These are phyloP conservation scores for Chloroclystis v-ata DNA, from an alignment of 2,888 invertebrate species.

Conservation along the genomic window DNA sequence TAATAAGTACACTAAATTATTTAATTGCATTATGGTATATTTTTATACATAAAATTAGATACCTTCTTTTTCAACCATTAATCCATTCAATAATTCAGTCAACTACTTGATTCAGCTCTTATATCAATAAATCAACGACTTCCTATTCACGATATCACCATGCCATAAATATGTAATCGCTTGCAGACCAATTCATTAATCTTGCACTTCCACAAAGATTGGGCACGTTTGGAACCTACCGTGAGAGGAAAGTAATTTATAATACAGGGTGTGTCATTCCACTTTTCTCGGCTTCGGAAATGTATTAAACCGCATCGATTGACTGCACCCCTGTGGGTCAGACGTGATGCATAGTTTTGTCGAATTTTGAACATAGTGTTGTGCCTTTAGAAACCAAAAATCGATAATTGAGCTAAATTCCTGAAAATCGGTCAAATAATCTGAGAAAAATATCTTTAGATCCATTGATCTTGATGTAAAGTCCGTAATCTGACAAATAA, in stretches of 20 bases:
- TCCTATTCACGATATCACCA: constrained; percentile 7
- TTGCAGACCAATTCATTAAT: constrained; percentile 30
- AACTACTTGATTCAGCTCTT: neutral
- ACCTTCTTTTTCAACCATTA: no score
- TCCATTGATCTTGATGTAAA: no score
- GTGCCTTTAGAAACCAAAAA: neutral
- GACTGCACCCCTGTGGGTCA: constrained; percentile 54
- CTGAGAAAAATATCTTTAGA: no score
- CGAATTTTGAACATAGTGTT: constrained; percentile 11
- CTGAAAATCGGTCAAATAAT: no score
- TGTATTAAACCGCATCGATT: constrained; percentile 69
- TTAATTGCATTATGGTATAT: no score
- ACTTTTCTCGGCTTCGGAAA: constrained; percentile 53
- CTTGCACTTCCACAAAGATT: constrained; percentile 41
- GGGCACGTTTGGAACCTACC: constrained; percentile 51
- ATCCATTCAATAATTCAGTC: no score
- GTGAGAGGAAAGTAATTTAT: constrained; percentile 61
- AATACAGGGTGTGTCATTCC: constrained; percentile 58
- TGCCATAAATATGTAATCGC: constrained; percentile 18
- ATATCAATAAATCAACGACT: constrained; percentile 5
- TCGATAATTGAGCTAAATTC: neutral
- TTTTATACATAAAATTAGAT: no score
- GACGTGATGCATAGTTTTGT: constrained; percentile 47
- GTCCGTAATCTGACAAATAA: no score
- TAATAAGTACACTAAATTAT: no score